Percentiles rank a stretch among this genome's conserved stretches.
These are phyloP conservation scores for Mimachlamys varia DNA, from an alignment of 2,888 invertebrate genomes.

Conservation along the genomic window DNA sequence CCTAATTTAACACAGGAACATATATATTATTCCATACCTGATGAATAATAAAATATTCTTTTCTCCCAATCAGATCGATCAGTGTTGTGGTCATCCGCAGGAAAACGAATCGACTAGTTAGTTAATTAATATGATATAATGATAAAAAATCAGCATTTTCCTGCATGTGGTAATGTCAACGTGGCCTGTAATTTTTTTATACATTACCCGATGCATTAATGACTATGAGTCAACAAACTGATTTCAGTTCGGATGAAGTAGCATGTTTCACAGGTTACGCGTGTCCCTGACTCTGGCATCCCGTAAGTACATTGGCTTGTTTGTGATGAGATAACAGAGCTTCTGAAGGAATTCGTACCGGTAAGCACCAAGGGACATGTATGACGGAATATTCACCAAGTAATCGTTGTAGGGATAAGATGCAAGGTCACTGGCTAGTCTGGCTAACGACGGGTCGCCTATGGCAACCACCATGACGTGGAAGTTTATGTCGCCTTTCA, in stretches of 20 bases:
- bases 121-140: neutral
- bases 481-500: slow-evolving; percentile 54
- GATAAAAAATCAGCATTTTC: neutral
- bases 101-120: neutral
- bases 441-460: slow-evolving; percentile 54
- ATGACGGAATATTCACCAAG: slow-evolving; percentile 60
- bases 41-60: too few relatives aligned
- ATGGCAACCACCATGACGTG: slow-evolving; percentile 62
- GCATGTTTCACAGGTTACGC: neutral
- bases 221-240: neutral
- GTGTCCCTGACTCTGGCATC: neutral
- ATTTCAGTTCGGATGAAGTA: neutral
- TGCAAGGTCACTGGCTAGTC: slow-evolving; percentile 55
- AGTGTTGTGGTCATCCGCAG: neutral
- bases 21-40: too few relatives aligned
- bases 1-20: too few relatives aligned
- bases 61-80: too few relatives aligned
- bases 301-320: neutral
- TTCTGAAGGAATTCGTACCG: neutral
- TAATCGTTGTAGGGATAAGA: slow-evolving; percentile 60
- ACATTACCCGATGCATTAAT: neutral
- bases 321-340: slow-evolving; percentile 17
- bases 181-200: neutral
- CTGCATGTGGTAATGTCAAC: neutral
- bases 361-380: slow-evolving; percentile 33